These are phyloP conservation scores for Toxostoma redivivum DNA, from an alignment of 2,113 vertebrate genomes.

Conservation along the genomic window DNA sequence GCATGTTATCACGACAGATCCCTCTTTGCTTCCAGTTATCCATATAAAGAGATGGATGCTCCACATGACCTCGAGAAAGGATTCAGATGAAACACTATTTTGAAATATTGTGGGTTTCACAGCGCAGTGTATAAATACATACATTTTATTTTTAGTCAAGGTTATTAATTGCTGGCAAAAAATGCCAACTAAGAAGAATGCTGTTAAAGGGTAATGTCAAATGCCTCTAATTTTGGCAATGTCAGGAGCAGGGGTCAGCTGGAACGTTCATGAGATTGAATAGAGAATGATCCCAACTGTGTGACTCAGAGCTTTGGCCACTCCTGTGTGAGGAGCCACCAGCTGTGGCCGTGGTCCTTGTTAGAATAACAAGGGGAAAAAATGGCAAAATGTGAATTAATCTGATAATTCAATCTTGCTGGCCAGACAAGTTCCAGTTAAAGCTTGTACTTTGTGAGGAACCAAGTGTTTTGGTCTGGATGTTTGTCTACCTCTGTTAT, in stretches of 20 bases:
- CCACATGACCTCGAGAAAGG: not conserved
- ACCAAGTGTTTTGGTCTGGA: not conserved
- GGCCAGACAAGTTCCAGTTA: not conserved
- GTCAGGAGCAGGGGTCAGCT: not conserved
- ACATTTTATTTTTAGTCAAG: not conserved
- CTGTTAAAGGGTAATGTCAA: not conserved
- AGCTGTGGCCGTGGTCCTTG: accelerated
- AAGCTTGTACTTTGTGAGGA: not conserved
- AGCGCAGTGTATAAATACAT: not conserved
- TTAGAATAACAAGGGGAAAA: not conserved
- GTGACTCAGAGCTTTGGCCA: not conserved
- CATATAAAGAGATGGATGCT: conserved; percentile 13
- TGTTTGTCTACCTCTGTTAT: not conserved
- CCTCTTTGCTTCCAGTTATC: not conserved
- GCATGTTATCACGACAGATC: conserved; percentile 19
- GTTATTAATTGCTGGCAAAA: conserved; percentile 32
- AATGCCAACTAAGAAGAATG: not conserved
- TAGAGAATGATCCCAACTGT: not conserved
- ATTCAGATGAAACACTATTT: not conserved
- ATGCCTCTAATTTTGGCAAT: conserved; percentile 25
- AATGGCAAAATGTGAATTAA: not conserved
- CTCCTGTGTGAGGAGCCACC: not conserved
- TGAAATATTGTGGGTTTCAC: not conserved
- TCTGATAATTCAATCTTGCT: not conserved
- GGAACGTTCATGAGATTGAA: not conserved